Base-by-base conservation (phyloP, 2,888 invertebrate species). In the Lamellibrachia columna region DNA sequence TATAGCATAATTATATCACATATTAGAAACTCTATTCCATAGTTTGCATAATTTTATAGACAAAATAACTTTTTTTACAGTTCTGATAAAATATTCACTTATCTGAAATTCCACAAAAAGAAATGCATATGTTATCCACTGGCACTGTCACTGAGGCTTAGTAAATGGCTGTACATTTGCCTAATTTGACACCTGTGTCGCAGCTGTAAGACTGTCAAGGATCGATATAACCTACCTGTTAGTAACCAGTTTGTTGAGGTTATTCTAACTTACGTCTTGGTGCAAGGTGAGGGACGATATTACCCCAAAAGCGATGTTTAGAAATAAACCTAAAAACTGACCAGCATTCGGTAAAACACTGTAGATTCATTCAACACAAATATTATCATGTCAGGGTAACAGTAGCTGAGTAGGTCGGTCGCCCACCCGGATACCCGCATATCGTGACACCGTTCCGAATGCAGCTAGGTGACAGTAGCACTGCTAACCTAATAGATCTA, bases 371-470 rank as follows among this genome's bases (percentile, higher is more conserved):
- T 40, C 40, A 40, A 40, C 2, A 75, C 75, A 75, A 6, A 75
- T 22, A 75, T 75, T 75, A 75, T 22, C 28, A 28, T 28, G 75
- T 75, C 75, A 22, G 15, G 15, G 22, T 22, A 15, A 22, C 75
- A 6, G 75, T 75, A n/a, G n/a, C 75, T 40, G 40, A n/a, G 22
- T 22, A 75, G 75, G 75, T 75, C 75, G 75, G 15, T 22, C 22
- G 6, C n/a, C 6, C 75, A 22, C 15, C 22, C 75, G 75, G 75
- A 75, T 22, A 75, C 75, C 75, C 75, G 75, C 75, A 75, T 75
- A 75, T 75, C 75, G 75, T 75, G 75, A n/a, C 75, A 75, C 75
- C 75, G n/a, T 75, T 75, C 15, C 75, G n/a, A 75, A 75, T 75
- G 75, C n/a, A 22, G 15, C 6, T 22, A 6, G 22, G 75, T 75